Conservation (phyloP, 2,888 invertebrate species). For the Meandrusa payeni region DNA sequence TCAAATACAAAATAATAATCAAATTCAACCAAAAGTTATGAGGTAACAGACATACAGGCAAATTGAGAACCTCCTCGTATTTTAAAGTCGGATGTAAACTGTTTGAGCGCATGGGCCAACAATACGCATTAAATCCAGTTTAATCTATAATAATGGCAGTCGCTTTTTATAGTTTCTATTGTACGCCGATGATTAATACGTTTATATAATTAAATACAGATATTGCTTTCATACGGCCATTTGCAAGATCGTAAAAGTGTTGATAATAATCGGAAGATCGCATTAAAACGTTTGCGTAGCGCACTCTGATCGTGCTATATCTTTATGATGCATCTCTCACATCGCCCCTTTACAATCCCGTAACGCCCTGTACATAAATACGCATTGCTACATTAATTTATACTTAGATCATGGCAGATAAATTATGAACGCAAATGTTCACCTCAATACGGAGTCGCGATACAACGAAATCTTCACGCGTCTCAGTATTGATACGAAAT, state of each 20-base stretch:
- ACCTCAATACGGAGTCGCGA: background rate
- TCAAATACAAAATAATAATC: too few species aligned
- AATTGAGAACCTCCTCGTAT: too few species aligned
- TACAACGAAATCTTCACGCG: conserved; percentile 15
- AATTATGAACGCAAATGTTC: conserved; percentile 16
- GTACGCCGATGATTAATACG: conserved; percentile 31
- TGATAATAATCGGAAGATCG: conserved; percentile 65
- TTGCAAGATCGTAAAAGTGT: conserved; percentile 65
- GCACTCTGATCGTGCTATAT: conserved; percentile 59
- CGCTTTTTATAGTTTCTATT: conserved; percentile 20
- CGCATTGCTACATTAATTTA: conserved; percentile 28
- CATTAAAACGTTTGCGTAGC: conserved; percentile 63
- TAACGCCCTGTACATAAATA: conserved; percentile 37
- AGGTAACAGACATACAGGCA: too few species aligned
- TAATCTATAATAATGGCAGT: conserved; percentile 22
- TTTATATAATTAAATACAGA: conserved; percentile 52
- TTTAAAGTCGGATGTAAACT: too few species aligned
- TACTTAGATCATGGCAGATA: conserved; percentile 32
- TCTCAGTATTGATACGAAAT: background rate
- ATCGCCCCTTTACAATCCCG: conserved; percentile 42
- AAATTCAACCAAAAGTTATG: too few species aligned
- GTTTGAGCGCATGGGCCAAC: conserved; percentile 2
- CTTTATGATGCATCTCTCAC: conserved; percentile 64
- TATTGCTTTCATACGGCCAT: conserved; percentile 69
- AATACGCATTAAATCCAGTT: conserved; percentile 18